Conservation (phyloP, 2,888 invertebrate species). For the Baronia brevicornis region DNA sequence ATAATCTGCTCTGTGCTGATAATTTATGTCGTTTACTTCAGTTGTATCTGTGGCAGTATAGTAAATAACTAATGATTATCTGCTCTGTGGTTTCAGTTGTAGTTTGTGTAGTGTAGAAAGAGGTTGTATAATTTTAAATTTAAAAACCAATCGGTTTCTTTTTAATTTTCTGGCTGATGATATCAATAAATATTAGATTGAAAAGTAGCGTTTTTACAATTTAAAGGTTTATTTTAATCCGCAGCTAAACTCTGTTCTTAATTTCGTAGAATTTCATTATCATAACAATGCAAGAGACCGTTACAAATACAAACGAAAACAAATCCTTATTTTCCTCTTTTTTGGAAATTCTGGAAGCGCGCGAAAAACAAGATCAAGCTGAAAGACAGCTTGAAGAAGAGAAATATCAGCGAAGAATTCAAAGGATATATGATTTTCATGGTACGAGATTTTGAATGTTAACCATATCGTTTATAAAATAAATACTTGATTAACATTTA, state of each 20-base stretch:
- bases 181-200: constrained; percentile 17
- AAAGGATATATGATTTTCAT: constrained; percentile 64
- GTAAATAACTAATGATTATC: too few species aligned
- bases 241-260: constrained; percentile 4
- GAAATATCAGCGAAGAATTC: constrained; percentile 57
- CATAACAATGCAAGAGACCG: constrained; percentile 65
- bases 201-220: constrained; percentile 1
- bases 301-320: constrained; percentile 58
- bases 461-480: background rate
- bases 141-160: constrained; percentile 38
- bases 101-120: constrained; percentile 32
- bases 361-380: constrained; percentile 50
- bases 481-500: background rate
- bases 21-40: too few species aligned
- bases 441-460: constrained; percentile 33
- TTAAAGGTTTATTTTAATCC: constrained; percentile 12
- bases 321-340: constrained; percentile 64
- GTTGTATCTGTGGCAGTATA: constrained; percentile 23
- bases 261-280: constrained; percentile 8
- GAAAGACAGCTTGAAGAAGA: constrained; percentile 62
- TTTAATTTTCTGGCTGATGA: constrained; percentile 13
- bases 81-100: too few species aligned
- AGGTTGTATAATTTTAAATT: constrained; percentile 49
- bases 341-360: constrained; percentile 56
- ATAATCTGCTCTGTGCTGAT: too few species aligned